These are phyloP conservation scores for Nymphalis io DNA, from an alignment of 1,140 invertebrate genomes.

Conservation along the genomic window DNA sequence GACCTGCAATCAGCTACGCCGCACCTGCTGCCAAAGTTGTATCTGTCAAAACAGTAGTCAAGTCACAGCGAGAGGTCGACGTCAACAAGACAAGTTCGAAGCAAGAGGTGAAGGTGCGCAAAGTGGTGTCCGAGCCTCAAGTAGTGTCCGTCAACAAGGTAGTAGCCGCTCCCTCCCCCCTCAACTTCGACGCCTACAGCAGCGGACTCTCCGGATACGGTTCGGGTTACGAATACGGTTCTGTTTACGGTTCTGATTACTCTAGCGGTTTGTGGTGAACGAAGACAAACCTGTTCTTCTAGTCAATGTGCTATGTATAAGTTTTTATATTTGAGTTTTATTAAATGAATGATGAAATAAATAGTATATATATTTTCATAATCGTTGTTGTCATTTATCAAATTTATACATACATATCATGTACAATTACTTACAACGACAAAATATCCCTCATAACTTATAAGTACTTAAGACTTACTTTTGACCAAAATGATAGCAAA, in stretches of 20 bases:
- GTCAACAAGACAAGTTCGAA: conserved; percentile 55
- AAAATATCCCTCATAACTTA: too few relatives aligned
- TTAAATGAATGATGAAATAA: neutral
- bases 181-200: conserved; percentile 23
- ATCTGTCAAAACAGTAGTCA: conserved; percentile 52
- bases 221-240: conserved; percentile 1
- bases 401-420: too few relatives aligned
- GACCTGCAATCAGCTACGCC: conserved; percentile 18
- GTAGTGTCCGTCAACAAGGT: conserved; percentile 45
- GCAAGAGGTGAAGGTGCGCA: conserved; percentile 52
- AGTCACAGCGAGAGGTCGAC: conserved; percentile 46
- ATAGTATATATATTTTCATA: too few relatives aligned
- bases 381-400: too few relatives aligned
- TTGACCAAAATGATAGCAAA: too few relatives aligned
- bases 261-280: conserved; percentile 38
- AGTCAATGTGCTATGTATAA: neutral
- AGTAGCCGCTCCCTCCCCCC: conserved; percentile 31
- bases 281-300: neutral
- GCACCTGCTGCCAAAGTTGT: conserved; percentile 44
- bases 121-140: conserved; percentile 59
- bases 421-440: too few relatives aligned
- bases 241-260: conserved; percentile 28
- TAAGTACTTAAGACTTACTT: too few relatives aligned
- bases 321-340: neutral
- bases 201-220: conserved; percentile 27